Evolutionary conservation across 2,797 vertebrate genomes (phyloP).

Genomic region (Pseudotriccus pelzelni): DNA sequence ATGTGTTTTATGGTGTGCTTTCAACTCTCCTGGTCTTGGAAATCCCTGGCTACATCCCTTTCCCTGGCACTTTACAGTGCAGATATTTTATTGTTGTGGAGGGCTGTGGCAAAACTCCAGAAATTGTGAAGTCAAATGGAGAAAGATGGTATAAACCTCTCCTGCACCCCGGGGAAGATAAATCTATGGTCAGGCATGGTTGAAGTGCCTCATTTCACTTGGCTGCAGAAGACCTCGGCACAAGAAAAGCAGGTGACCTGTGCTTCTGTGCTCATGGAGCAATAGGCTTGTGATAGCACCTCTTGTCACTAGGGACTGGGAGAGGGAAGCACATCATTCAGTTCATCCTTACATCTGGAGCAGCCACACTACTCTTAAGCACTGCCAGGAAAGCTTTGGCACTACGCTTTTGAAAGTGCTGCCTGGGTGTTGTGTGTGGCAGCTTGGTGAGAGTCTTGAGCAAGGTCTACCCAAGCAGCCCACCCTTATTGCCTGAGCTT

Average conservation of each 20-base stretch:
- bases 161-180: not conserved
- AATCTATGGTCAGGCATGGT: not conserved
- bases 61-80: rapidly evolving
- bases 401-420: rapidly evolving
- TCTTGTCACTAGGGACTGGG: rapidly evolving
- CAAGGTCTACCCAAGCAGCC: too few relatives aligned
- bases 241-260: rapidly evolving
- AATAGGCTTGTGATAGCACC: rapidly evolving
- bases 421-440: not conserved
- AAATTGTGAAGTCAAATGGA: not conserved
- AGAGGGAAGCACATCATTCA: not conserved
- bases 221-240: not conserved
- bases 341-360: not conserved
- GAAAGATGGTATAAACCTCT: not conserved
- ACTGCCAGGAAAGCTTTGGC: not conserved
- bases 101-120: not conserved
- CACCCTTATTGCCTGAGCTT: not conserved
- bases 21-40: rapidly evolving
- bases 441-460: not conserved
- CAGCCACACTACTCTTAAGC: not conserved
- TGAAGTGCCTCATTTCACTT: not conserved
- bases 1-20: not conserved
- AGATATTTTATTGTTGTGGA: not conserved
- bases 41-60: not conserved
- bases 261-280: not conserved